Base-by-base conservation (phyloP, 2,888 invertebrate species). In the Gastrophysa polygoni region DNA sequence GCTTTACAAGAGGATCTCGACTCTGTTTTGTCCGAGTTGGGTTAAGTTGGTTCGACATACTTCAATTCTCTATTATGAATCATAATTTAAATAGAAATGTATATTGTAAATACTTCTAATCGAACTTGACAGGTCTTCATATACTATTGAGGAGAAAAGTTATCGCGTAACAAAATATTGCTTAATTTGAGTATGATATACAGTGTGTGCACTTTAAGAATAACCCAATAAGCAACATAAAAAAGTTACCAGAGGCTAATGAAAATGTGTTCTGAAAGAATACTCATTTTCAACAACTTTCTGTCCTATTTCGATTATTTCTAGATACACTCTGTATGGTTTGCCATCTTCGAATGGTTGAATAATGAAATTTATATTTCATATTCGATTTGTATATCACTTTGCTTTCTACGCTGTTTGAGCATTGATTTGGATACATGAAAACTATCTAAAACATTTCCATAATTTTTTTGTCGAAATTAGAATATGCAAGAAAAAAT, bases 11-110 rank as follows among this genome's bases (percentile, higher is more conserved):
- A 91, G 74, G 95, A 95, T 80, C 82, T 95, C 64, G 93, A 95
- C 80, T 91, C 93, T 3, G 90, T 94, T 18, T 86, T 95, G 66
- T 91, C 92, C 34, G 94, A 95, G 82, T 85, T 95, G 75, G 92
- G 93, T 75, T 93, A 87, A 82, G 20, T 28, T 1, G 11, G 6
- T 20, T 20, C 18, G 3, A 38, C n/a, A 38, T 38, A 14, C n/a
- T 32, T 32, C 6, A 10, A 32, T 32, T 32, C 8, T 6, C 8
- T 32, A 10, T 32, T 32, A 11, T 32, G 32, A 32, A 32, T n/a
- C 24, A 24, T 24, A 24, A 24, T 5, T 24, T 24, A 38, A 2
- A 4, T n/a, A 14, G 10, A 32, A 8, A 32, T 32, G 10, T 32
- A 38, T 14, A 10, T 38, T 38, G 38, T 38, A 38, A 14, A 38